These are phyloP conservation scores for Hyles euphorbiae DNA, from an alignment of 1,140 invertebrate species.

Conservation along the genomic window DNA sequence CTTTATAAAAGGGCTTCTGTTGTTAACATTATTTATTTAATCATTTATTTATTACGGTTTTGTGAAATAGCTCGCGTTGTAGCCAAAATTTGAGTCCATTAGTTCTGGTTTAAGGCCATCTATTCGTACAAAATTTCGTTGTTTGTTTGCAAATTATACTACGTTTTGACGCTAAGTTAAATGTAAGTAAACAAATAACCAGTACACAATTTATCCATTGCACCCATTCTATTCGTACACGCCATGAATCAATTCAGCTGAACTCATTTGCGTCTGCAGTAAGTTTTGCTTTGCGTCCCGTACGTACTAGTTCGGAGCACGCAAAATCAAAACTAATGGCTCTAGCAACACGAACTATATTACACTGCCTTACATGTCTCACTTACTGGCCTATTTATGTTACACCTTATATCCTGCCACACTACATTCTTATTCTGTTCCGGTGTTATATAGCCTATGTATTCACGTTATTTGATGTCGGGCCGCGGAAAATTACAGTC, in stretches of 20 bases:
- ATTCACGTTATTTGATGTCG: neutral
- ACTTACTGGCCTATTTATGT: conserved; percentile 46
- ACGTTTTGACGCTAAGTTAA: no score
- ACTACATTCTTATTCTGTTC: conserved; percentile 28
- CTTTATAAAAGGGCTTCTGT: conserved; percentile 25
- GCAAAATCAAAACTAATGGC: conserved; percentile 55
- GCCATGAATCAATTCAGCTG: conserved; percentile 24
- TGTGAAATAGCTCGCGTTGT: conserved; percentile 1
- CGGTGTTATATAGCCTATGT: conserved; percentile 7
- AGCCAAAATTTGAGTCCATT: neutral
- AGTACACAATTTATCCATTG: neutral
- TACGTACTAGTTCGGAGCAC: conserved; percentile 32
- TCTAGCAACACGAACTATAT: conserved; percentile 41
- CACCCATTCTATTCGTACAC: neutral
- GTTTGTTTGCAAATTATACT: no score
- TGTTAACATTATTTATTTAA: conserved; percentile 36
- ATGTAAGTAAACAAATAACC: no score
- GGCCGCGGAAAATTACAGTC: neutral
- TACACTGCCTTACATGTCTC: conserved; percentile 31
- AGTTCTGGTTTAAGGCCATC: neutral
- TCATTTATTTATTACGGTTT: conserved; percentile 22
- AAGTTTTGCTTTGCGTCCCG: conserved; percentile 48
- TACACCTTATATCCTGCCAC: conserved; percentile 33
- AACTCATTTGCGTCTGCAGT: conserved; percentile 56
- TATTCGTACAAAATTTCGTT: neutral